Conservation (phyloP, 2,888 invertebrate genomes). For the Oxystoma pomonae region DNA sequence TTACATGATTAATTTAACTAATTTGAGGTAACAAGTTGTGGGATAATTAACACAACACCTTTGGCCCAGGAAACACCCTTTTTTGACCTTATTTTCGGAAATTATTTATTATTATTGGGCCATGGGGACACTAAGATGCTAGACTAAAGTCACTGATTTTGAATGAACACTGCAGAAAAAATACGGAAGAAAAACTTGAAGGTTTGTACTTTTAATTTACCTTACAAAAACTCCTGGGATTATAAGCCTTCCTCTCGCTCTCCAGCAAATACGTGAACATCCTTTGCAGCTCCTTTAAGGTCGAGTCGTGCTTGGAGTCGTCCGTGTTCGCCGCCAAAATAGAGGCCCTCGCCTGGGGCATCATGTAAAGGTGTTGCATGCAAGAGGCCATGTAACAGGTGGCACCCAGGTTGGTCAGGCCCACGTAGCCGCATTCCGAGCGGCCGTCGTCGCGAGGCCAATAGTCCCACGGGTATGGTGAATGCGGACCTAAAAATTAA, state of each 20-base stretch:
- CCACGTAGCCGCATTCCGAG: constrained; percentile 92
- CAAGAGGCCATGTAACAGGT: constrained; percentile 98
- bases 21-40: too few species aligned
- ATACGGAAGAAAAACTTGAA: too few species aligned
- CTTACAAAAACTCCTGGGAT: constrained; percentile 91
- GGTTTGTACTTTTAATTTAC: too few species aligned
- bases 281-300: constrained; percentile 81
- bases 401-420: constrained; percentile 90
- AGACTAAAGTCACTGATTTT: too few species aligned
- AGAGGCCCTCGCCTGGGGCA: constrained; percentile 86
- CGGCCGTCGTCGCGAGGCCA: constrained; percentile 96
- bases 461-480: constrained; percentile 94
- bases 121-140: too few species aligned
- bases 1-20: too few species aligned
- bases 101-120: too few species aligned
- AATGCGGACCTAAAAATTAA: constrained; percentile 63
- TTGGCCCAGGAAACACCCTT: too few species aligned
- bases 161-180: too few species aligned
- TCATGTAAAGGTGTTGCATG: constrained; percentile 96
- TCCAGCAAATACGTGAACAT: constrained; percentile 95
- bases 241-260: constrained; percentile 92
- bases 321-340: constrained; percentile 71
- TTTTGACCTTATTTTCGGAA: too few species aligned
- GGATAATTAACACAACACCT: too few species aligned
- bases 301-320: constrained; percentile 74